Conservation (phyloP, 92 coral and sea anemone species). For the Blastomussa wellsi region DNA sequence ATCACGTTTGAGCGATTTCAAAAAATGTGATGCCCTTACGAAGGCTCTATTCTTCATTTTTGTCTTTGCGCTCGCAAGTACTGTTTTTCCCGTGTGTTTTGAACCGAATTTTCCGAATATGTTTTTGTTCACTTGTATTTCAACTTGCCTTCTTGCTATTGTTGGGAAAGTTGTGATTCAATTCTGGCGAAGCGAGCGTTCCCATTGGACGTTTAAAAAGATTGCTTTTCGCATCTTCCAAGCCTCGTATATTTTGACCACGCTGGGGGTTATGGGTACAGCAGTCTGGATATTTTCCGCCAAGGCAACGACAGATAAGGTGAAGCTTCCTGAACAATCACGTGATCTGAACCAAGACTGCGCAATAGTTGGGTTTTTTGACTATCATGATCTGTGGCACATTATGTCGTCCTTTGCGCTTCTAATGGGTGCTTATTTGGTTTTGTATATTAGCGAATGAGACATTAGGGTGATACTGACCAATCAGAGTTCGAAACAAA, state of each 20-base stretch:
- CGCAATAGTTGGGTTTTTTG: conserved; percentile 73
- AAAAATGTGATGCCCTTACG: conserved; percentile 46
- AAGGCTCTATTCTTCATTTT: conserved; percentile 50
- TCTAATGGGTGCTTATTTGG: conserved; percentile 82
- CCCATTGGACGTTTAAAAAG: conserved; percentile 37
- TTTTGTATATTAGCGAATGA: conserved; percentile 79
- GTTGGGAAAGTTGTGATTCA: conserved; percentile 59
- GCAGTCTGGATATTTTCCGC: conserved; percentile 75
- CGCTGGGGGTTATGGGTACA: conserved; percentile 58
- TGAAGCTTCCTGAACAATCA: conserved; percentile 51
- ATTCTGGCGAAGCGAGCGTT: conserved; percentile 30
- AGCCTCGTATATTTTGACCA: conserved; percentile 58
- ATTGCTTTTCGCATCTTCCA: conserved; percentile 64
- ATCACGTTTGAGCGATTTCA: conserved; percentile 34
- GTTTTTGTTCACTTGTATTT: conserved; percentile 72
- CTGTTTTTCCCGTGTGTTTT: conserved; percentile 60
- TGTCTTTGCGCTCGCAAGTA: conserved; percentile 29
- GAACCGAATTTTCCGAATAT: conserved; percentile 67
- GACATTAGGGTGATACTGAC: neutral
- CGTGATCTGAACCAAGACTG: conserved; percentile 86
- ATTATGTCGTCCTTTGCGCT: conserved; percentile 90
- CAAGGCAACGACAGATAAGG: conserved; percentile 79
- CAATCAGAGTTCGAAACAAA: neutral
- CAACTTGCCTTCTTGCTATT: conserved; percentile 63
- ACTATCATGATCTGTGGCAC: conserved; percentile 93